Percentiles rank a stretch among this genome's conserved stretches.
Evolutionary conservation across 2,797 vertebrate genomes (phyloP).

Genomic region (Chromis chromis): DNA sequence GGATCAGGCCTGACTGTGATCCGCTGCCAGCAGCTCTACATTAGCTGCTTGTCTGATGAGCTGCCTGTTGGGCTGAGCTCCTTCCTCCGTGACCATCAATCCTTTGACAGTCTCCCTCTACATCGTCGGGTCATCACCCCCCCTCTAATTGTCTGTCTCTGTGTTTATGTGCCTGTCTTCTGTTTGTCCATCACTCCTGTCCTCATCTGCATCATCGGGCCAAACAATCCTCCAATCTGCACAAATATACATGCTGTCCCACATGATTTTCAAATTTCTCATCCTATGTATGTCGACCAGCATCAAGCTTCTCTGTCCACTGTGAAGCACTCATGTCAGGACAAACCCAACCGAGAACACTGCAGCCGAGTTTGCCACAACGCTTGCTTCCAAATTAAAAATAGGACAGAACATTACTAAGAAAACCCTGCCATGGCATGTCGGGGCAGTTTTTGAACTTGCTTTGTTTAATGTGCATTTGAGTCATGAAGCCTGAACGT

Average conservation of each 20-base stretch:
- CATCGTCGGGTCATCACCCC: slow-evolving; percentile 49
- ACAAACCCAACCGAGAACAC: slow-evolving; percentile 24
- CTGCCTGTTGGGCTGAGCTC: slow-evolving; percentile 42
- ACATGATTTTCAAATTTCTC: slow-evolving; percentile 6
- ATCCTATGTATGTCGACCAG: not conserved
- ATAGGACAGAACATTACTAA: slow-evolving; percentile 26
- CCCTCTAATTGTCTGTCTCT: slow-evolving; percentile 56
- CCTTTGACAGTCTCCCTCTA: slow-evolving; percentile 44
- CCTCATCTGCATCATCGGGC: slow-evolving; percentile 19
- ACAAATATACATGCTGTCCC: slow-evolving; percentile 1
- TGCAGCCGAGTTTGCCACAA: slow-evolving; percentile 1
- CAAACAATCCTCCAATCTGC: slow-evolving; percentile 2
- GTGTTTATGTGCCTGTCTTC: slow-evolving; percentile 29
- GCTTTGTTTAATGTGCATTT: slow-evolving; percentile 19
- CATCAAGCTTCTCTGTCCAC: not conserved
- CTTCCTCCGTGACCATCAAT: slow-evolving; percentile 60
- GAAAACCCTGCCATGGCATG: slow-evolving; percentile 15
- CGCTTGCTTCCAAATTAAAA: slow-evolving; percentile 30
- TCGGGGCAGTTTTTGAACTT: slow-evolving; percentile 33
- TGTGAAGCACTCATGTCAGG: slow-evolving; percentile 1
- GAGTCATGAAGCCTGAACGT: slow-evolving; percentile 13
- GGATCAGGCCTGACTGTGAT: slow-evolving; percentile 36
- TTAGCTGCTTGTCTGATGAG: slow-evolving; percentile 68
- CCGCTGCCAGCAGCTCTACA: slow-evolving; percentile 52
- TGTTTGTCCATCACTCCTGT: slow-evolving; percentile 34